phyloP scores from a whole-genome alignment of 2,888 invertebrate species.

The Erebia palarica region DNA sequence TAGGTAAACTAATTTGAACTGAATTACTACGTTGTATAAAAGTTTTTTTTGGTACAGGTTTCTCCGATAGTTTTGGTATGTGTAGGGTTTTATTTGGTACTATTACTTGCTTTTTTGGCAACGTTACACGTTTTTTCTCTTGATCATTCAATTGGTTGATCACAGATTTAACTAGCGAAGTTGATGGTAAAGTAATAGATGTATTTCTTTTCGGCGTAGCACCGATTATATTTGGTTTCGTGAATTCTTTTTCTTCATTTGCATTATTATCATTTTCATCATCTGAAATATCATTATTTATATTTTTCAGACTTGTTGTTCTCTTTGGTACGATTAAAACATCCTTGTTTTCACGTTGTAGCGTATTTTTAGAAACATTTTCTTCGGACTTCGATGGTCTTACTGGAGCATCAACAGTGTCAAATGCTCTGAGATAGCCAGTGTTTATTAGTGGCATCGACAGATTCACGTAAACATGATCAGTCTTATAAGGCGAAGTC shows the following conservation, averaged over 20 bases:
- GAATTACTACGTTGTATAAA: constrained; percentile 73
- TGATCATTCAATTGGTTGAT: constrained; percentile 70
- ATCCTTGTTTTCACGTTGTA: constrained; percentile 38
- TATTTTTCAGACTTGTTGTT: constrained; percentile 42
- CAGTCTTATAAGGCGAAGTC: constrained; percentile 66
- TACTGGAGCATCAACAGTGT: constrained; percentile 65
- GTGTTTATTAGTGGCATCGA: constrained; percentile 76
- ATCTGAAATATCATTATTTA: constrained; percentile 45
- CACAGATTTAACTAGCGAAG: constrained; percentile 72
- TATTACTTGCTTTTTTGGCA: constrained; percentile 74
- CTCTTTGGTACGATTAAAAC: constrained; percentile 43
- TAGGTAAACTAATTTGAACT: constrained; percentile 65
- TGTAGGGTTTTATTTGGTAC: constrained; percentile 74
- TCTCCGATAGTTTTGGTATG: constrained; percentile 77
- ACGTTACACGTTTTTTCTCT: constrained; percentile 66
- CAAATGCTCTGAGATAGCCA: constrained; percentile 56
- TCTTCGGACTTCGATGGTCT: constrained; percentile 67
- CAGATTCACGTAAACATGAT: constrained; percentile 83
- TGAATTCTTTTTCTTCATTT: constrained; percentile 45
- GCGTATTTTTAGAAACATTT: constrained; percentile 54
- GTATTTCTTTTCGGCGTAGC: constrained; percentile 69
- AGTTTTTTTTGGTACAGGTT: constrained; percentile 76
- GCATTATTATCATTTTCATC: constrained; percentile 45
- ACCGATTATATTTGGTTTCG: constrained; percentile 74
- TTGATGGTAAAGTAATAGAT: constrained; percentile 67